Evolutionary conservation across 2,888 invertebrate genomes (phyloP), one percentile per base, ranked within the genome.

Genomic region (Brachycybe producta): DNA sequence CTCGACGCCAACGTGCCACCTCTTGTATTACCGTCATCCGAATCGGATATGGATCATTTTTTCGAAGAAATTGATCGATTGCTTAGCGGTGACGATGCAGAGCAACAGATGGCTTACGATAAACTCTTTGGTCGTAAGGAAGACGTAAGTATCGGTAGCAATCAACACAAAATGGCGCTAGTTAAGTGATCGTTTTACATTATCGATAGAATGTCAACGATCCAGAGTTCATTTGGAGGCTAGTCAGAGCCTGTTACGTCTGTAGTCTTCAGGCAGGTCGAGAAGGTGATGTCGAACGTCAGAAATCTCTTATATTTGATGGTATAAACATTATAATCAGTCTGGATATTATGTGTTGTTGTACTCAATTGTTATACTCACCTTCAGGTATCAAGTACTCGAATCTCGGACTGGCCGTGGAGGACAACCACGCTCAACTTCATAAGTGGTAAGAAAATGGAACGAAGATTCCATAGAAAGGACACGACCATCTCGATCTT

Each of bases 371-470:
- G 51, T 2, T 49, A 21, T 49, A n/a, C n/a, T n/a, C n/a, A n/a
- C n/a, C 52, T 59, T 40, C 55, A 76, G 78, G 79, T 41, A 68
- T 75, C 41, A 69, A 73, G 32, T 70, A 70, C 54, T 79, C 79
- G 47, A 65, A 71, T 47, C 63, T 64, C 52, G 74, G 79, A 19
- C 61, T 82, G 23, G 61, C 70, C 41, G 53, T 74, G 3, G 67
- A 73, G 53, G 64, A 70, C 1, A 61, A 67, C 19, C 68, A 73
- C 58, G 68, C 75, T 1, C 74, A 79, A 59, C 73, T 76, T 15
- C 80, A 82, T 64, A 83, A 82, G 65, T 83, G 82, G 82, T 70
- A 58, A 21, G 36, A 7, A 13, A 5, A 19, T 28, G 17, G 28
- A 15, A 28, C 11, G 7, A 15, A 28, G 17, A n/a, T 19, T 11